Conservation (phyloP, 2,888 invertebrate species). For the Drosophila quasianomalipes region DNA sequence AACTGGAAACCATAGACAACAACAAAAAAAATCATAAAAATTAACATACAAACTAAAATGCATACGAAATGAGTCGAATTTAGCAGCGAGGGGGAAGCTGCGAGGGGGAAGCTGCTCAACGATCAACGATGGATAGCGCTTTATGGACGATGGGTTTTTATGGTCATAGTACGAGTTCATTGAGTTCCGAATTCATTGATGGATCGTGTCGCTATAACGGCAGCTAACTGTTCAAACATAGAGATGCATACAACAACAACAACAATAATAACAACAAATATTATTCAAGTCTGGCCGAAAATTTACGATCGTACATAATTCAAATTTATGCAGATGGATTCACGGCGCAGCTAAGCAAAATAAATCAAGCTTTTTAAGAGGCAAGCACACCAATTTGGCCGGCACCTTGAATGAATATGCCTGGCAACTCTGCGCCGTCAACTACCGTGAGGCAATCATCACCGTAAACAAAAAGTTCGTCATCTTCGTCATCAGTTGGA, state of each 20-base stretch:
- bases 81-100: neutral
- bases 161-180: conserved; percentile 59
- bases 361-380: conserved; percentile 65
- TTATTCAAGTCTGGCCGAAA: conserved; percentile 9
- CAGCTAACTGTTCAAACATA: conserved; percentile 52
- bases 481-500: conserved; percentile 37
- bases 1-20: conserved; percentile 47
- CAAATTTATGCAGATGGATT: conserved; percentile 75
- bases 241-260: conserved; percentile 40
- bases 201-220: conserved; percentile 63
- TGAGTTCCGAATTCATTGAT: conserved; percentile 71
- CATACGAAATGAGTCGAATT: conserved; percentile 65
- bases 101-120: conserved; percentile 19
- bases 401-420: conserved; percentile 50
- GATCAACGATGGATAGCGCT: conserved; percentile 32
- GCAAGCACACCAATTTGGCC: conserved; percentile 33
- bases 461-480: conserved; percentile 28
- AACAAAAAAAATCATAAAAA: conserved; percentile 40
- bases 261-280: conserved; percentile 29
- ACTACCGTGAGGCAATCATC: conserved; percentile 61
- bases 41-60: conserved; percentile 73
- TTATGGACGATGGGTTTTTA: conserved; percentile 30
- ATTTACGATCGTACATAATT: conserved; percentile 69
- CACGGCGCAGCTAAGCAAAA: conserved; percentile 43
- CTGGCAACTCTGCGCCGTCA: conserved; percentile 63